phyloP scores from a whole-genome alignment of 2,888 invertebrate species.

The Drymonia ruficornis region DNA sequence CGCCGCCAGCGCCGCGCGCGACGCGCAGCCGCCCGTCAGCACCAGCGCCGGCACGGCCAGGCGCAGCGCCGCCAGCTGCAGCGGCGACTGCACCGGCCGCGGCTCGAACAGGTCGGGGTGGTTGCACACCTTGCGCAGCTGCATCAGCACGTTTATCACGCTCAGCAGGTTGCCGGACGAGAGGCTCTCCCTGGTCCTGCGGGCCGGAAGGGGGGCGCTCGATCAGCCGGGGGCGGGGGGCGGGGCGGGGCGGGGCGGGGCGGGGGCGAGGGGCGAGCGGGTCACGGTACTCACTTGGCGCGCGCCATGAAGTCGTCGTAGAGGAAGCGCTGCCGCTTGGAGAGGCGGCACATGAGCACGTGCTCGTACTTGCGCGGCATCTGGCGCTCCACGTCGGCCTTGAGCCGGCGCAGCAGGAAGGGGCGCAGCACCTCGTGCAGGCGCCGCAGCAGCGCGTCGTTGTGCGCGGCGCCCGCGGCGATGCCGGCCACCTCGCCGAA shows the following conservation, averaged over 20 bases:
- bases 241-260: neutral
- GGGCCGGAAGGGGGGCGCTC: neutral
- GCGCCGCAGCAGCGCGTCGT: constrained; percentile 67
- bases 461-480: constrained; percentile 59
- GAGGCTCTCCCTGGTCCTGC: constrained; percentile 96
- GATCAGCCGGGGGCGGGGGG: neutral
- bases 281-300: constrained; percentile 89
- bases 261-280: neutral
- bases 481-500: constrained; percentile 95
- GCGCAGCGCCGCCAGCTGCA: constrained; percentile 92
- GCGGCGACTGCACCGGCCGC: constrained; percentile 96
- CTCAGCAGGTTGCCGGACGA: constrained; percentile 96
- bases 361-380: constrained; percentile 98
- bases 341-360: constrained; percentile 95
- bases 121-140: constrained; percentile 98
- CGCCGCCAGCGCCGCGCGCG: constrained; percentile 88
- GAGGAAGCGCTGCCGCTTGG: constrained; percentile 97
- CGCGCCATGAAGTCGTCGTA: constrained; percentile 99
- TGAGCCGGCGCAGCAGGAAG: constrained; percentile 95
- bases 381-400: constrained; percentile 98
- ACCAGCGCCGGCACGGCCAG: constrained; percentile 89
- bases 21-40: constrained; percentile 86
- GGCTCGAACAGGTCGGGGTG: constrained; percentile 99
- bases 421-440: constrained; percentile 91
- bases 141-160: constrained; percentile 98